A percentile compares a stretch with the other conserved stretches of the same genome.
These are phyloP conservation scores for Pyrocephalus nanus DNA, from an alignment of 2,797 vertebrate species.

Conservation along the genomic window DNA sequence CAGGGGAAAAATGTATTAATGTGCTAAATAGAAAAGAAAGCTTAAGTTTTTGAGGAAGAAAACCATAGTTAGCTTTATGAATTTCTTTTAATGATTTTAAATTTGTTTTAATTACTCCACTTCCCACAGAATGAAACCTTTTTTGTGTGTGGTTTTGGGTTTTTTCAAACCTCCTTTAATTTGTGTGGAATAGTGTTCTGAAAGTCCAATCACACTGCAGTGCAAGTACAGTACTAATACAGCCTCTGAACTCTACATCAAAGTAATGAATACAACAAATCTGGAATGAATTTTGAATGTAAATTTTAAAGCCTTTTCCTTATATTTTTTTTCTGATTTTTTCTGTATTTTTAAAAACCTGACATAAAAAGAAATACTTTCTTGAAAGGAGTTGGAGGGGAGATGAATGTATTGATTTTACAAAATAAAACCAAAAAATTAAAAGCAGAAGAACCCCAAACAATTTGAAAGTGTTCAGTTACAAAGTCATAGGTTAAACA, in stretches of 20 bases:
- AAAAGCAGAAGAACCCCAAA: background rate
- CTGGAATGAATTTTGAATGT: conserved; percentile 9
- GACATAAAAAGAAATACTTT: background rate
- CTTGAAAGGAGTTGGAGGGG: background rate
- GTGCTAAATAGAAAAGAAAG: conserved; percentile 55
- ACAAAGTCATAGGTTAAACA: background rate
- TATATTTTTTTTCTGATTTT: background rate
- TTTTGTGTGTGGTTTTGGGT: too few species aligned
- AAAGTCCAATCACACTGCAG: conserved; percentile 37
- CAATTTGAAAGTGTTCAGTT: background rate
- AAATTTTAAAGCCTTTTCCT: conserved; percentile 1
- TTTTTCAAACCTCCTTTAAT: conserved; percentile 20
- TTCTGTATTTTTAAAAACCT: background rate
- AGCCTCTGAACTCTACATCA: conserved; percentile 48
- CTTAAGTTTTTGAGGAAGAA: conserved; percentile 4
- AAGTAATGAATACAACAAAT: conserved; percentile 27
- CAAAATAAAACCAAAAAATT: background rate
- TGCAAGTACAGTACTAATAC: background rate
- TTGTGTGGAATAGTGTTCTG: conserved; percentile 9
- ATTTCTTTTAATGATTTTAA: conserved; percentile 55
- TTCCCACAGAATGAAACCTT: conserved; percentile 13
- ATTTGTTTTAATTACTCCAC: conserved; percentile 50
- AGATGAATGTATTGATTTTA: background rate
- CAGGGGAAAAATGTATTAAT: conserved; percentile 41
- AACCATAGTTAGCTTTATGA: background rate